phyloP scores from a whole-genome alignment of 2,797 vertebrate genomes.

The Brachymystax lenok region DNA sequence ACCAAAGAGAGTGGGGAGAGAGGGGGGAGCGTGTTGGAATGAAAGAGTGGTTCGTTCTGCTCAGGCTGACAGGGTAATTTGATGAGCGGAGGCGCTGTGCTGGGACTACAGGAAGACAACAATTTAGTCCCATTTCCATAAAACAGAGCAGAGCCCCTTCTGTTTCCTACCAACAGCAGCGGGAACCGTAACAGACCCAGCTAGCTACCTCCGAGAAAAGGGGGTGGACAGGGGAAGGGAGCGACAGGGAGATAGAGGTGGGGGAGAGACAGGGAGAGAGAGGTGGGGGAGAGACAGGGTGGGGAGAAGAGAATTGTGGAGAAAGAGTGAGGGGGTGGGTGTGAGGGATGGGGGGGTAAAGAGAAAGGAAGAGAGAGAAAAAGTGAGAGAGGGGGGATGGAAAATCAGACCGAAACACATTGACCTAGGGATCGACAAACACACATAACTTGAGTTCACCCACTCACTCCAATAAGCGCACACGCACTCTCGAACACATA shows the following conservation, averaged over 20 bases:
- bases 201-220: not conserved
- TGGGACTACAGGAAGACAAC: constrained; percentile 90
- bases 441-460: not conserved
- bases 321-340: not conserved
- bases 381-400: too few species aligned
- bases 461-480: not conserved
- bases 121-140: constrained; percentile 91
- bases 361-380: too few species aligned
- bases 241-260: not conserved
- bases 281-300: not conserved
- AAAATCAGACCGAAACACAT: constrained; percentile 36
- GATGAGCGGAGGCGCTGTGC: not conserved
- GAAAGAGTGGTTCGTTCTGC: constrained; percentile 76
- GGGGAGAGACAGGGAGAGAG: too few species aligned
- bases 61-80: constrained; percentile 82
- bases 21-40: constrained; percentile 66
- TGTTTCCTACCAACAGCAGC: constrained; percentile 48
- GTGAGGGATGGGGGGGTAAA: too few species aligned
- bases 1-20: not conserved
- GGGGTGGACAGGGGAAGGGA: not conserved
- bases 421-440: too few species aligned
- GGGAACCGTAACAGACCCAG: not conserved
- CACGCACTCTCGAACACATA: constrained; percentile 21
- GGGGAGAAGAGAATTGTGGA: not conserved
- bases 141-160: constrained; percentile 81